Evolutionary conservation across 2,797 vertebrate genomes (phyloP).

Genomic region (Rhinoraja longicauda): DNA sequence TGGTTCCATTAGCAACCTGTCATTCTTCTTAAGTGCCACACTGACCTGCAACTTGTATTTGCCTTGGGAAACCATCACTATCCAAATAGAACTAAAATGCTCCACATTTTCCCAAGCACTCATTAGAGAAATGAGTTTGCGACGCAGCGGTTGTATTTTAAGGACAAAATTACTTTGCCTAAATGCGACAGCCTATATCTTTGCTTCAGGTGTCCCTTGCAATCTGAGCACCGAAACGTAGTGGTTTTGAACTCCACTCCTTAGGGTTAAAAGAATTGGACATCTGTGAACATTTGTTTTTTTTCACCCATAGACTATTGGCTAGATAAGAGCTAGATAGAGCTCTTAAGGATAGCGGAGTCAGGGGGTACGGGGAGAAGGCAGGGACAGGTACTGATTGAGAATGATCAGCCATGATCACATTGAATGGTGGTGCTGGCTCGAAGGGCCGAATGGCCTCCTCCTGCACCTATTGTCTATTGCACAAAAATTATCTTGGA

Average conservation of each 20-base stretch:
- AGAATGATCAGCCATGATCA: too few species aligned
- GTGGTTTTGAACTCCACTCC: neutral
- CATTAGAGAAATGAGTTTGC: neutral
- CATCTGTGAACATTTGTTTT: too few species aligned
- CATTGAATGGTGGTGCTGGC: too few species aligned
- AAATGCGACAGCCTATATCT: neutral
- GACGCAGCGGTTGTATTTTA: neutral
- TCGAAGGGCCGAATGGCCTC: too few species aligned
- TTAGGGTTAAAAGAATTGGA: too few species aligned
- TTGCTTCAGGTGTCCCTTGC: neutral
- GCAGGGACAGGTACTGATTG: too few species aligned
- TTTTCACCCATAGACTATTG: too few species aligned
- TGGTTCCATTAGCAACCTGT: conserved; percentile 24
- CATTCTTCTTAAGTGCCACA: conserved; percentile 15
- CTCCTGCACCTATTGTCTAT: too few species aligned
- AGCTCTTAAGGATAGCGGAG: too few species aligned
- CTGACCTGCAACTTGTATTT: conserved; percentile 24
- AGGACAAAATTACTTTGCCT: neutral
- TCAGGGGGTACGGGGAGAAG: too few species aligned
- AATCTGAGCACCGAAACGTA: neutral
- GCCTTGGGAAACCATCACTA: neutral
- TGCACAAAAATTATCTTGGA: too few species aligned
- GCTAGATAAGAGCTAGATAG: too few species aligned
- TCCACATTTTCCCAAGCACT: neutral
- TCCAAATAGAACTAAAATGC: neutral